Conservation (phyloP, 2,888 invertebrate genomes). For the Drosophila paracracens region DNA sequence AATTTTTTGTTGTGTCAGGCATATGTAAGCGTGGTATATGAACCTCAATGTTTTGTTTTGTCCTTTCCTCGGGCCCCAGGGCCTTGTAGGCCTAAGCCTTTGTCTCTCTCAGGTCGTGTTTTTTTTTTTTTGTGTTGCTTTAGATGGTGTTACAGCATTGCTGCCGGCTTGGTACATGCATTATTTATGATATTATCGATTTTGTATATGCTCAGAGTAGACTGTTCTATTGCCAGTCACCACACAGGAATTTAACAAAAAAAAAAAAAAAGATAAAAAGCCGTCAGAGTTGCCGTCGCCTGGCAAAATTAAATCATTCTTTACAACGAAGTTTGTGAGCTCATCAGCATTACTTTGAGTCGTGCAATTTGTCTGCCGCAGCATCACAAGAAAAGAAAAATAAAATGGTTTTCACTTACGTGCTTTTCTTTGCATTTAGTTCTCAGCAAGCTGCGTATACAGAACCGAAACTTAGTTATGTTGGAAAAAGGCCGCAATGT, state of each 20-base stretch:
- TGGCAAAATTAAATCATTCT: conserved; percentile 76
- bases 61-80: conserved; percentile 66
- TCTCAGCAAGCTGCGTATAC: conserved; percentile 56
- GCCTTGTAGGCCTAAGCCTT: conserved; percentile 68
- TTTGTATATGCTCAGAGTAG: conserved; percentile 58
- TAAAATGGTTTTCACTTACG: conserved; percentile 42
- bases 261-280: conserved; percentile 3
- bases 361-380: conserved; percentile 63
- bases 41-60: conserved; percentile 46
- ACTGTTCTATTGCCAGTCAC: conserved; percentile 19
- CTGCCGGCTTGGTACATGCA: conserved; percentile 57
- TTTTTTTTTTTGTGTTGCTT: conserved; percentile 10
- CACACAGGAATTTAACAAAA: conserved; percentile 22
- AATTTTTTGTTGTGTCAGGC: conserved; percentile 69
- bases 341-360: conserved; percentile 77
- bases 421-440: conserved; percentile 46
- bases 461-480: conserved; percentile 59
- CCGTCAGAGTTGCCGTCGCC: conserved; percentile 15
- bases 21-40: conserved; percentile 58
- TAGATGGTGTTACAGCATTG: conserved; percentile 26
- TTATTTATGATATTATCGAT: conserved; percentile 80
- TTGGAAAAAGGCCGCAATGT: conserved; percentile 52
- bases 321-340: conserved; percentile 61
- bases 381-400: conserved; percentile 13
- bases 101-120: conserved; percentile 56